These are phyloP conservation scores for Plagiodera versicolora DNA, from an alignment of 2,888 invertebrate species.

Conservation along the genomic window DNA sequence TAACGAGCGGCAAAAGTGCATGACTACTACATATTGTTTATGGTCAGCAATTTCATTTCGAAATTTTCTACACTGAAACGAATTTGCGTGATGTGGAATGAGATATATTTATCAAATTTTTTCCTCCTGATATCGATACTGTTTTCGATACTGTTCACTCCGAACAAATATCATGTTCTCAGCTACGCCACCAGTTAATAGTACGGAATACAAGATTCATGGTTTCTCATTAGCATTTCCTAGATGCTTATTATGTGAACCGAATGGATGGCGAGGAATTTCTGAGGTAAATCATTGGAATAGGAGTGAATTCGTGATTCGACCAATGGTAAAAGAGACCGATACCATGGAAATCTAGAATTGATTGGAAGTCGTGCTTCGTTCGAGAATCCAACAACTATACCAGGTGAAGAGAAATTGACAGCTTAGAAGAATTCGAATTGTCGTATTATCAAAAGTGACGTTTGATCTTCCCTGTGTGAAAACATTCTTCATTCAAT, in stretches of 20 bases:
- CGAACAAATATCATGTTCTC: constrained; percentile 11
- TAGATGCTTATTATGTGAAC: neutral
- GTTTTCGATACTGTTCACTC: constrained; percentile 7
- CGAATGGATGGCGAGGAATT: neutral
- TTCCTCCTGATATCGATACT: constrained; percentile 15
- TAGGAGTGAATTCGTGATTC: constrained; percentile 1
- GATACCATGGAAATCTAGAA: neutral
- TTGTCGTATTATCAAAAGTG: no score
- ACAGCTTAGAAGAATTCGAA: no score
- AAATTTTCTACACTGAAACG: constrained; percentile 21
- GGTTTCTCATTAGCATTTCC: neutral
- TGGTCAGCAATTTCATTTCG: constrained; percentile 19
- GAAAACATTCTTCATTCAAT: no score
- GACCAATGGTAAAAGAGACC: neutral
- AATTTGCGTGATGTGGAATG: constrained; percentile 21
- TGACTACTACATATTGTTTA: constrained; percentile 19
- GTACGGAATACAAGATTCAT: neutral
- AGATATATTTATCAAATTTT: constrained; percentile 16
- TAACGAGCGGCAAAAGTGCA: constrained; percentile 31
- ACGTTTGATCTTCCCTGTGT: no score
- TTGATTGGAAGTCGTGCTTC: neutral
- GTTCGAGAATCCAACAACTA: neutral
- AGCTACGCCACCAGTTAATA: neutral
- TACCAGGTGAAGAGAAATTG: no score
- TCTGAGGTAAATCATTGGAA: neutral